Evolutionary conservation across 2,797 vertebrate genomes (phyloP), one percentile per base, ranked within the genome.

Genomic region (Poeciliopsis paucimaculata): DNA sequence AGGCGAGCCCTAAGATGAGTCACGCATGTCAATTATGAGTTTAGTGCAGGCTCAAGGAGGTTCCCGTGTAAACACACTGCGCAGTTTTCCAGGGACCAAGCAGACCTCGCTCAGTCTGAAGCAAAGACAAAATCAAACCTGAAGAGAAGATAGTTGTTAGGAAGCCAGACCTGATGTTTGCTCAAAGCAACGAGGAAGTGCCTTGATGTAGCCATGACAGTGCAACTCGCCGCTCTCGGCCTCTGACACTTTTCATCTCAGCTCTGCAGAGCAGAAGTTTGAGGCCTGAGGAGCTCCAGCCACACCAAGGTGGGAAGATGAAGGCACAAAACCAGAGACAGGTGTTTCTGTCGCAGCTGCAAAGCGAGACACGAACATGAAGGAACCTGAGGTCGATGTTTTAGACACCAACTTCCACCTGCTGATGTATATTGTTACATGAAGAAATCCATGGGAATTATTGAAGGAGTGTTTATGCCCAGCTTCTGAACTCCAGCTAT

Each of bases 1-100:
- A 81, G 78, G 79, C 76, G 10, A 81, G 73, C 74, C 77, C 79
- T 34, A 0, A 51, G 81, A 26, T 73, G 79, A 88, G 81, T 87
- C 82, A 85, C 68, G 78, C 72, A 72, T 7, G 16, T 20, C 34
- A 11, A 84, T 85, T 80, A 76, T 68, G 31, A 73, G 76, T 79
- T 62, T 46, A 23, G 36, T 1, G 36, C 66, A 57, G 70, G 68
- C 26, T 76, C 28, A 0, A 60, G 71, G 71, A 86, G 49, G 75
- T 80, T 77, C 79, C 81, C 49, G 26, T 66, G 73, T 81, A 81
- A 72, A 85, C 72, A 68, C 45, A 66, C 28, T 1, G 1, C 3
- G 16, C 39, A 79, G 77, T 2, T 71, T 75, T 77, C 72, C 77
- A 64, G 47, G 53, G 70, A 51, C 41, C 66, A 64, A 76, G 47